A percentile compares a stretch with the other conserved stretches of the same genome.
phyloP scores from a whole-genome alignment of 2,797 vertebrate species.

The Zalophus californianus region DNA sequence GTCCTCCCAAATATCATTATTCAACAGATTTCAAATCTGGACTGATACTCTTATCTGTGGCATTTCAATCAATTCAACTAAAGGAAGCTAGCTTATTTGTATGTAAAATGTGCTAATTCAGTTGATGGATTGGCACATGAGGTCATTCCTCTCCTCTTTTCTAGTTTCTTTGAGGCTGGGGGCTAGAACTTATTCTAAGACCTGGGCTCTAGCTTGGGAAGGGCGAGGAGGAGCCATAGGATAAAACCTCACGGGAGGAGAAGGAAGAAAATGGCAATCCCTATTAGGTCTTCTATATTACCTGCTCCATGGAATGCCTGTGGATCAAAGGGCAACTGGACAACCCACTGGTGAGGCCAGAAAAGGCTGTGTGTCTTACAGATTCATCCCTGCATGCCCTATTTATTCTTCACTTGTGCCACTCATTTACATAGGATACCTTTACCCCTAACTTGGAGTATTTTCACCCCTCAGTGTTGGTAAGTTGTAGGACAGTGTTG shows the following conservation, averaged over 20 bases:
- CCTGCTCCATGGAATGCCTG: neutral
- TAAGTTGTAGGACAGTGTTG: neutral
- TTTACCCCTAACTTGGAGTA: neutral
- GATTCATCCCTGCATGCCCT: neutral
- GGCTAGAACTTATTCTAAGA: neutral
- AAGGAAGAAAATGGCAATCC: neutral
- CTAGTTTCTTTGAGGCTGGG: neutral
- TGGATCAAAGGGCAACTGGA: neutral
- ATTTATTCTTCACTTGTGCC: neutral
- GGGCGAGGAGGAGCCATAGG: neutral
- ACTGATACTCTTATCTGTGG: constrained; percentile 8
- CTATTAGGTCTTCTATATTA: neutral
- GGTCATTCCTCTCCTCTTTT: neutral
- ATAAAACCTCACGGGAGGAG: neutral
- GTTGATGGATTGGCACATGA: neutral
- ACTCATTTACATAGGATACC: neutral
- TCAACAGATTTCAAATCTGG: neutral
- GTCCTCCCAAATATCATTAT: constrained; percentile 36
- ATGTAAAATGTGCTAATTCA: constrained; percentile 18
- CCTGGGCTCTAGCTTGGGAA: neutral
- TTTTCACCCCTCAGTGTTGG: neutral
- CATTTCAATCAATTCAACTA: neutral
- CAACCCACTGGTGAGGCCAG: neutral
- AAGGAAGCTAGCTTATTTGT: constrained; percentile 11
- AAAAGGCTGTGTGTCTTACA: neutral